Conservation (phyloP, 2,888 invertebrate species). For the Agrochola circellaris region DNA sequence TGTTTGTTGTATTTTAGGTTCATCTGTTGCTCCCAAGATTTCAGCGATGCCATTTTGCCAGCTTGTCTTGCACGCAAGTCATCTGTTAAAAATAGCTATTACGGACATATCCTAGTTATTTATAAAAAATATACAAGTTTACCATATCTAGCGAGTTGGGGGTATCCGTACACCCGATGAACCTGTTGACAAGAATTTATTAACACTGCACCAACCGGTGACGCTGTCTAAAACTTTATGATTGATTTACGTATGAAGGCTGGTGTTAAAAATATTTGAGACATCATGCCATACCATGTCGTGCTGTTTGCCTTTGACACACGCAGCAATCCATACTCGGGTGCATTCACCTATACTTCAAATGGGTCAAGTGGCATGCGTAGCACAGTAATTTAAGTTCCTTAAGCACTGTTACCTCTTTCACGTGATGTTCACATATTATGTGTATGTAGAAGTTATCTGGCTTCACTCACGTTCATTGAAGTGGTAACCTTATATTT, state of each 20-base stretch:
- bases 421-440: neutral
- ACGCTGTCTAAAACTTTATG: neutral
- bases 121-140: neutral
- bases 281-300: constrained; percentile 4
- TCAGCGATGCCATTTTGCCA: constrained; percentile 4
- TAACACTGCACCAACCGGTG: constrained; percentile 29
- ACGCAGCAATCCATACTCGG: constrained; percentile 14
- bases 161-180: neutral
- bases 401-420: neutral
- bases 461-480: neutral
- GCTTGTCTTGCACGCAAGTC: neutral
- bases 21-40: neutral
- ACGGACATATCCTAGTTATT: constrained; percentile 14
- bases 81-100: constrained; percentile 43
- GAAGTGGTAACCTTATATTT: neutral
- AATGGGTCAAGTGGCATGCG: neutral
- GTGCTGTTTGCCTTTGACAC: constrained; percentile 1
- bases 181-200: constrained; percentile 41
- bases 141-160: neutral
- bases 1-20: neutral
- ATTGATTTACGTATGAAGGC: neutral
- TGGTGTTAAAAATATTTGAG: neutral
- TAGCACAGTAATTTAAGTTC: neutral
- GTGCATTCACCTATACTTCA: neutral
- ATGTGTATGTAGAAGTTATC: neutral